Base-by-base conservation (phyloP, 2,113 vertebrate species). In the Pluvianellus socialis region DNA sequence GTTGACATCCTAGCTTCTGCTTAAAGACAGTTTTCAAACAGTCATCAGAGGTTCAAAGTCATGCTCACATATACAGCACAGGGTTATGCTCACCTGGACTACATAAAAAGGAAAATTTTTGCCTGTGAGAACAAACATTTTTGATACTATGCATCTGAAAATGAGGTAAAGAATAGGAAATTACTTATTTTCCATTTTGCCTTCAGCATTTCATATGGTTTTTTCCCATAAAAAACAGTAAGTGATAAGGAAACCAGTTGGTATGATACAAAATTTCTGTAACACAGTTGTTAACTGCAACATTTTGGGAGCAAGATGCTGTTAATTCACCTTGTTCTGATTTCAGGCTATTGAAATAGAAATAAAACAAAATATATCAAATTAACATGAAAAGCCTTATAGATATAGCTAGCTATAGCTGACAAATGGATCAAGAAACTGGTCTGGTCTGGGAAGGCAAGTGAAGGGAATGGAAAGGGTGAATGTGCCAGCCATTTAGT, bases 281-380 rank as follows among this genome's bases (percentile, higher is more conserved):
- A 70, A 65, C 62, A 42, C 35, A 58, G 14, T 56, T 9, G 1
- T 88, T 86, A 94, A 80, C 18, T 56, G 67, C 59, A 76, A 70
- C 42, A 70, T 66, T 91, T 92, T 80, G 63, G 50, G 45, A 66
- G 27, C 27, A 70, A 70, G 22, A 80, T 91, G 71, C 28, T 91
- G 58, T 84, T 91, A 88, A 91, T 88, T 92, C 83, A 94, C 49
- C 33, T 28, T 82, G 17, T 33, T 95, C 53, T 88, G 65, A 74
- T 90, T 96, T 88, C 62, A 91, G 33, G 16, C 59, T 84, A 53
- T 62, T 82, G 86, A 90, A 96, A 84, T 47, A 87, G 81, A 89
- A 89, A 95, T 77, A 82, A 90, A 82, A 11, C 15, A 56, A 88
- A 79, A 76, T 44, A 28, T 27, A 68, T 83, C 66, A 73, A 26